Base-by-base conservation (phyloP, 2,888 invertebrate species). In the Rhimphoctona megacephalus region DNA sequence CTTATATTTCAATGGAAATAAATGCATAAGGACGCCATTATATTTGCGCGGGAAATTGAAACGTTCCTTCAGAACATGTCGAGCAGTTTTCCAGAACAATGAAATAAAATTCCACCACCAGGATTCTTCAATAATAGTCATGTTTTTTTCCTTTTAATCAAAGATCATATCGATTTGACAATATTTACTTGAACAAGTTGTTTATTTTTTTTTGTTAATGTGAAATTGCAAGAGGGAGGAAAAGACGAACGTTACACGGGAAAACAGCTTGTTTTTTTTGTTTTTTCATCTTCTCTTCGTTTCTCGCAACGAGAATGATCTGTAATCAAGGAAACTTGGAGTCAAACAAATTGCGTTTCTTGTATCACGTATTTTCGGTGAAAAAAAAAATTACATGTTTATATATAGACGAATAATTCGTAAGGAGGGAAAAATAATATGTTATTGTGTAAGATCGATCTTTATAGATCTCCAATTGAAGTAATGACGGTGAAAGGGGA, bases 81-180 rank as follows among this genome's bases (percentile, higher is more conserved):
- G 2, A 0, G 1, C 2, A 8, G 14, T 22, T 4, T 25, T 57
- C 9, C 1, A 0, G n/a, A 22, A 54, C 2, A 54, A 54, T n/a
- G 7, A 54, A 54, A 22, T 22, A 11, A 54, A 54, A 25, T 8
- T 54, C 1, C 22, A 22, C 9, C 25, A 57, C 22, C 39, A 36
- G 22, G 22, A 52, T 54, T 19, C 30, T 79, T 79, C 69, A 77
- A 84, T 84, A 85, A 83, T 81, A 73, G 74, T 84, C 72, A 61
- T 66, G 7, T 73, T 66, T 36, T 46, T 30, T 89, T 90, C 11
- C 88, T 90, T 92, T 91, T 80, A 91, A 92, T 92, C 90, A 90
- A 88, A 90, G 89, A 85, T 90, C 87, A 88, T 91, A 90, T 90
- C 87, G 90, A 92, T 92, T 70, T 90, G 89, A 92, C 90, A 92